Evolutionary conservation across 2,797 vertebrate genomes (phyloP).

Genomic region (Lepilemur septentrionalis): DNA sequence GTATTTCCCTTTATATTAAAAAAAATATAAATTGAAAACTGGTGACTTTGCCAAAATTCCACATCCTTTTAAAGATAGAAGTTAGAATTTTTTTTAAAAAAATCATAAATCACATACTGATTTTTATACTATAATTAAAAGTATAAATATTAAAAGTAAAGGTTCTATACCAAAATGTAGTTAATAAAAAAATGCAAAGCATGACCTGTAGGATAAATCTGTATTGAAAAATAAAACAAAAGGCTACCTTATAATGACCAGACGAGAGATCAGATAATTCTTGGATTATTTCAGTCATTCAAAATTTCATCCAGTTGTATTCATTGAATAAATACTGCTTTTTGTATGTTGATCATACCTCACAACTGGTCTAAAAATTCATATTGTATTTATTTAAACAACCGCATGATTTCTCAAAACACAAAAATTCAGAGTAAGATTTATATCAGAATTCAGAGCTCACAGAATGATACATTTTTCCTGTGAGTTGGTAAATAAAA

Average conservation of each 20-base stretch:
- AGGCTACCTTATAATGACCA: not conserved
- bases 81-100: not conserved
- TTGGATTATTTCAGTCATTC: not conserved
- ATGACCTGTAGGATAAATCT: not conserved
- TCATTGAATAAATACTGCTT: not conserved
- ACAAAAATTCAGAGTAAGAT: not conserved
- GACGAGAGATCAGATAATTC: not conserved
- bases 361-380: not conserved
- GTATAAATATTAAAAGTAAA: not conserved
- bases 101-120: not conserved
- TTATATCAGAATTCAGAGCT: not conserved
- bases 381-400: not conserved
- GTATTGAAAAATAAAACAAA: not conserved
- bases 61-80: not conserved
- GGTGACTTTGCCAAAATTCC: not conserved
- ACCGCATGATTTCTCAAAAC: not conserved
- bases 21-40: not conserved
- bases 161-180: not conserved
- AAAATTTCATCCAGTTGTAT: not conserved
- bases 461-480: not conserved
- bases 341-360: not conserved
- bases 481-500: not conserved
- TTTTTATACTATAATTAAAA: not conserved
- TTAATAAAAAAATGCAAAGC: not conserved
- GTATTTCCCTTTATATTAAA: not conserved